These are phyloP conservation scores for Hafferia zeledoni DNA, from an alignment of 2,797 vertebrate species.

Conservation along the genomic window DNA sequence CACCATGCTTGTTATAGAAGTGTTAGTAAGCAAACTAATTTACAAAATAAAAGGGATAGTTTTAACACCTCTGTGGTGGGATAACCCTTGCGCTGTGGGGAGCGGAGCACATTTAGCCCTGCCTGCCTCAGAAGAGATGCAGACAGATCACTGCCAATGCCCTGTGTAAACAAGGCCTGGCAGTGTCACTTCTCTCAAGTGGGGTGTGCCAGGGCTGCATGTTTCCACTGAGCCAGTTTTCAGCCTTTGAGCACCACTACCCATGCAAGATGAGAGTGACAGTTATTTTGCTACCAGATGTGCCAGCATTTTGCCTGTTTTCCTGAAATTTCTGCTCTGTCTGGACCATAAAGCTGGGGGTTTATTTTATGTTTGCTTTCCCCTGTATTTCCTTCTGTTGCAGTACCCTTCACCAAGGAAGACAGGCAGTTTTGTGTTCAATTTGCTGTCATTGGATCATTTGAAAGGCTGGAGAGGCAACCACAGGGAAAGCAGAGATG, in stretches of 20 bases:
- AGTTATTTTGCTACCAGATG: not conserved
- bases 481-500: not conserved
- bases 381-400: not conserved
- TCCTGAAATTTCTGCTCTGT: not conserved
- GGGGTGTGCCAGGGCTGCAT: not conserved
- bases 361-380: not conserved
- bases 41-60: not conserved
- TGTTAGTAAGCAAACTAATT: not conserved
- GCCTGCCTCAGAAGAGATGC: not conserved
- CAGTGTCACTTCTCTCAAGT: not conserved
- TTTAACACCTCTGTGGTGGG: not conserved
- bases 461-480: not conserved
- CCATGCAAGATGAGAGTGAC: not conserved
- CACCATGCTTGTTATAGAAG: not conserved
- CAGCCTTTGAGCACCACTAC: not conserved
- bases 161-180: not conserved
- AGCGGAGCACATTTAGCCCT: not conserved
- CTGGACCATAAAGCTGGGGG: not conserved
- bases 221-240: not conserved
- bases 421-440: rapidly evolving
- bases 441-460: not conserved
- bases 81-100: not conserved
- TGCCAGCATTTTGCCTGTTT: not conserved
- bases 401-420: not conserved
- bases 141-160: not conserved